Conservation (phyloP, 2,888 invertebrate genomes). For the Baronia brevicornis region DNA sequence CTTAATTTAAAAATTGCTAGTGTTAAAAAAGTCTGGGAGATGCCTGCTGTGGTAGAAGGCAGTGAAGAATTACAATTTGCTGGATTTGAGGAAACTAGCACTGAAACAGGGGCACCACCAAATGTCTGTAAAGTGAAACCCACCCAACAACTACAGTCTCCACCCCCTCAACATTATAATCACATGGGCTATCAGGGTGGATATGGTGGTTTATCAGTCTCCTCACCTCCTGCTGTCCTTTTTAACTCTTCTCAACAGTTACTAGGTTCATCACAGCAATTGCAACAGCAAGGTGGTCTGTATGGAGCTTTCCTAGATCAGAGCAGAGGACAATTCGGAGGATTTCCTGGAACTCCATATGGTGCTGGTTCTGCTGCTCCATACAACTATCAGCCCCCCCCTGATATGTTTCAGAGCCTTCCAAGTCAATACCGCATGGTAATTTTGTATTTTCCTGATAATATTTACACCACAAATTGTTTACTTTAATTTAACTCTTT, state of each 20-base stretch:
- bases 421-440: conserved; percentile 69
- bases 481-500: conserved; percentile 7
- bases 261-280: conserved; percentile 70
- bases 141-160: conserved; percentile 84
- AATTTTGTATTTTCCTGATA: conserved; percentile 1
- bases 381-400: conserved; percentile 85
- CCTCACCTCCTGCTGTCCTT: conserved; percentile 89
- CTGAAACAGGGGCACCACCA: conserved; percentile 74
- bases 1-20: conserved; percentile 95
- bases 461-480: conserved; percentile 1
- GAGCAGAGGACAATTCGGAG: conserved; percentile 86
- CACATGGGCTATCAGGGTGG: conserved; percentile 84
- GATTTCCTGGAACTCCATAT: conserved; percentile 83
- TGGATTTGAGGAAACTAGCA: conserved; percentile 57
- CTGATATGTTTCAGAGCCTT: conserved; percentile 68
- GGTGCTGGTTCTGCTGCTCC: conserved; percentile 81
- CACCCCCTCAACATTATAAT: conserved; percentile 80
- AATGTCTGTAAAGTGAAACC: conserved; percentile 91
- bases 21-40: conserved; percentile 93
- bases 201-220: conserved; percentile 87
- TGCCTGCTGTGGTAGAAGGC: conserved; percentile 80
- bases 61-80: conserved; percentile 66
- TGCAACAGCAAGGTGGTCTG: conserved; percentile 82
- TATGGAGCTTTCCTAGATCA: conserved; percentile 89
- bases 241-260: conserved; percentile 85